Evolutionary conservation across 2,888 invertebrate species (phyloP).

Genomic region (Oeneis ivallda): DNA sequence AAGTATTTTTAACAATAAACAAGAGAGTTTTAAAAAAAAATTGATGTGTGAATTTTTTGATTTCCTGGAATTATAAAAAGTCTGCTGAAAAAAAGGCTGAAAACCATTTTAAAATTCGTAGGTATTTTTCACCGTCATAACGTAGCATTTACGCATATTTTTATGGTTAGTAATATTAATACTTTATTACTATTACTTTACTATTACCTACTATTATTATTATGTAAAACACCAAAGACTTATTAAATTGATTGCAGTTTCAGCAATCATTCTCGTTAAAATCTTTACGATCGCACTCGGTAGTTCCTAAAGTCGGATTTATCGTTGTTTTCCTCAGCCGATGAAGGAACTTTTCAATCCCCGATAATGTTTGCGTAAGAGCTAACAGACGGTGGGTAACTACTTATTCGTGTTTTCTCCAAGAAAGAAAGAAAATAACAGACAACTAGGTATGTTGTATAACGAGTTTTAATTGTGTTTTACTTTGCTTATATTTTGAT

Average conservation of each 20-base stretch:
- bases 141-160: too few relatives aligned
- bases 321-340: constrained; percentile 70
- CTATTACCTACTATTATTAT: too few relatives aligned
- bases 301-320: constrained; percentile 67
- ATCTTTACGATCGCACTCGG: constrained; percentile 45
- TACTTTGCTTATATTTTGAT: not conserved
- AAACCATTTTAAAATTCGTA: too few relatives aligned
- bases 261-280: constrained; percentile 11
- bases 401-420: constrained; percentile 32
- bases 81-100: too few relatives aligned
- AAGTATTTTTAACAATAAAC: too few relatives aligned
- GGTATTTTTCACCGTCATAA: too few relatives aligned
- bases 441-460: not conserved
- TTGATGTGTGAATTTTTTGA: too few relatives aligned
- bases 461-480: not conserved
- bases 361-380: constrained; percentile 66
- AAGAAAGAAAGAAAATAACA: not conserved
- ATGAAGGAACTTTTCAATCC: constrained; percentile 65
- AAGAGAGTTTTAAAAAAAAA: too few relatives aligned
- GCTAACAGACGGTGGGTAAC: constrained; percentile 52
- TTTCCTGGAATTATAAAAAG: too few relatives aligned
- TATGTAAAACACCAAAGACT: too few relatives aligned
- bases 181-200: too few relatives aligned
- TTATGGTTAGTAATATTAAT: too few relatives aligned
- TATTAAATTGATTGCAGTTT: not conserved